Conservation (phyloP, 64 coral and sea anemone genomes). For the Dendronephthya gigantea region DNA sequence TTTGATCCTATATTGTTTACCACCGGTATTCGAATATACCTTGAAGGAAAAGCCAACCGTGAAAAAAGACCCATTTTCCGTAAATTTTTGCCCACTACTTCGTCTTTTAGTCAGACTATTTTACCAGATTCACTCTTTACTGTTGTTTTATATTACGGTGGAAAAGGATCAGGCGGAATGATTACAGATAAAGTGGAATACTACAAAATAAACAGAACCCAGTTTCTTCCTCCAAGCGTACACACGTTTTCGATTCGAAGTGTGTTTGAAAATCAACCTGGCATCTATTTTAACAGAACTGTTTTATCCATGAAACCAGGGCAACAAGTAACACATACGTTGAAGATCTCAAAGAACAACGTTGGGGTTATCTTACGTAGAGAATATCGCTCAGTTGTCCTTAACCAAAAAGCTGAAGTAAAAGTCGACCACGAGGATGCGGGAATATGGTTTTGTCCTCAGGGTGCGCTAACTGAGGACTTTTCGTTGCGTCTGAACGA, state of each 20-base stretch:
- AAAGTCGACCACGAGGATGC: neutral
- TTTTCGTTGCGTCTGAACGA: too few species aligned
- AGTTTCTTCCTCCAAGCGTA: neutral
- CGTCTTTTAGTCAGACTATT: neutral
- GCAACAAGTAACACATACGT: neutral
- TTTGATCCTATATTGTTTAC: neutral
- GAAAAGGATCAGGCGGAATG: neutral
- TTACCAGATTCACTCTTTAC: neutral
- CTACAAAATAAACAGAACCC: neutral
- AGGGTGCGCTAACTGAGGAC: too few species aligned
- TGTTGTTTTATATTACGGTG: neutral
- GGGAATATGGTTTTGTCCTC: too few species aligned
- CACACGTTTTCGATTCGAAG: neutral
- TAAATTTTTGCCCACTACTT: neutral
- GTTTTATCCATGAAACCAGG: neutral
- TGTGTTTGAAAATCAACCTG: neutral
- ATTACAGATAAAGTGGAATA: neutral
- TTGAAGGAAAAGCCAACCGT: neutral
- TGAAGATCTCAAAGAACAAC: neutral
- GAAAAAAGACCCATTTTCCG: neutral
- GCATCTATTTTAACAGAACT: neutral
- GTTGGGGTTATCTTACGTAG: neutral
- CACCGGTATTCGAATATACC: neutral
- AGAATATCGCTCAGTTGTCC: neutral
- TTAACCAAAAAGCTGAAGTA: neutral